phyloP scores from a whole-genome alignment of 2,888 invertebrate species.

The Cybosia mesomella region DNA sequence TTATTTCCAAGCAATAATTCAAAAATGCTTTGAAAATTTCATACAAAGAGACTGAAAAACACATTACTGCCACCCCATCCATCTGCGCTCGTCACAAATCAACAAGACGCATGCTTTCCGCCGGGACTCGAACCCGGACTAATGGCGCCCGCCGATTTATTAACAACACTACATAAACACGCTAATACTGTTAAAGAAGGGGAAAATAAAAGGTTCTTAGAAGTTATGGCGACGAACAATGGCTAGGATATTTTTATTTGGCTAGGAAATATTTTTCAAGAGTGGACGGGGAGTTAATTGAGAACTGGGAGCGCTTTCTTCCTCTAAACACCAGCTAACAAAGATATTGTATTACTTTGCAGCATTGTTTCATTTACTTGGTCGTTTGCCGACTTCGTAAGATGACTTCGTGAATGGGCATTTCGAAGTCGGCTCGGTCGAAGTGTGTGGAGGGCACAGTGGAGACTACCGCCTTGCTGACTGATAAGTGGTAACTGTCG shows the following conservation, averaged over 20 bases:
- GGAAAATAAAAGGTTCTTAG: constrained; percentile 55
- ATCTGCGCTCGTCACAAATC: constrained; percentile 82
- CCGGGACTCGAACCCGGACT: constrained; percentile 71
- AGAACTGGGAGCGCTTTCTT: not conserved
- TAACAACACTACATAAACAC: constrained; percentile 68
- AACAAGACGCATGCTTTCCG: constrained; percentile 83
- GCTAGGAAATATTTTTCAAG: constrained; percentile 6
- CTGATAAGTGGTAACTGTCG: too few species aligned
- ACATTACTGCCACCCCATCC: constrained; percentile 62
- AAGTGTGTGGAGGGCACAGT: too few species aligned
- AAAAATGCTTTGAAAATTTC: constrained; percentile 24
- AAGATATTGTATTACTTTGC: not conserved
- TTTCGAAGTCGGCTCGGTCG: too few species aligned
- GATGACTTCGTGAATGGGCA: too few species aligned
- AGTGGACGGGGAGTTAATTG: not conserved
- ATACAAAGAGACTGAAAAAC: constrained; percentile 24
- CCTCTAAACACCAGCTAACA: not conserved
- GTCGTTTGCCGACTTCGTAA: not conserved
- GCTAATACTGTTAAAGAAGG: constrained; percentile 68
- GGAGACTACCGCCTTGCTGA: too few species aligned
- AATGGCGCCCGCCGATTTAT: constrained; percentile 78
- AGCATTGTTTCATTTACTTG: not conserved
- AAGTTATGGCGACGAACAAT: constrained; percentile 41
- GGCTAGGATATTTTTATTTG: constrained; percentile 21
- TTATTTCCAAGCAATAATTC: constrained; percentile 16